Evolutionary conservation across 1,140 invertebrate species (phyloP), one percentile per base, ranked within the genome.

Genomic region (Ylistrum balloti): DNA sequence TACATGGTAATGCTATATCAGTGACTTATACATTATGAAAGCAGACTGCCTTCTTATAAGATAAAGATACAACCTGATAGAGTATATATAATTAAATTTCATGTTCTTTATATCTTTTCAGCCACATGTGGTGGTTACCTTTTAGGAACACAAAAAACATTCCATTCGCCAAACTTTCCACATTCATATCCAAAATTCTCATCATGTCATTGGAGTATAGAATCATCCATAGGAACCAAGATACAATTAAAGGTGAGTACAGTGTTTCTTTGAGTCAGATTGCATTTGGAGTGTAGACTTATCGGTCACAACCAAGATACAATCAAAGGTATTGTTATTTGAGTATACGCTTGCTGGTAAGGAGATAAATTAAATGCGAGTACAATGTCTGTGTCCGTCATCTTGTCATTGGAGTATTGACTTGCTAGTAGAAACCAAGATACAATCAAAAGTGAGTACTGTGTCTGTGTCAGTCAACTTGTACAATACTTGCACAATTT

Each of bases 161-260:
- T 93, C 88, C 91, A 93, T 88, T 91, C 93, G 56, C 91, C 91
- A 17, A 86, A 91, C 35, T 91, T 74, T 90, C 91, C 91, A n/a
- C 34, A 91, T 13, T 86, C 87, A 85, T 93, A 93, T 87, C 93
- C 90, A 13, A 87, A 91, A 88, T 34, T 91, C 85, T 88, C 92
- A 86, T 88, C 45, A 34, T 93, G 93, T 89, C 32, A 90, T 32
- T 93, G 93, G 93, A 90, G 34, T 86, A 85, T 92, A 17, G 88
- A 88, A 34, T 90, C 92, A 89, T 86, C 90, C 33, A 87, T 92
- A 87, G 93, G 93, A 85, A 92, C 91, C 45, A 92, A 91, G 89
- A 88, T 92, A 41, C 88, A 92, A 85, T 74, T 93, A 35, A 56
- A 91, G 89, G 92, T 93, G 28, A 89, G 48, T 41, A 86, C 28